Percentiles rank a stretch among this genome's conserved stretches.
These are phyloP conservation scores for Hirtodrosophila cameraria DNA, from an alignment of 2,888 invertebrate genomes.

Conservation along the genomic window DNA sequence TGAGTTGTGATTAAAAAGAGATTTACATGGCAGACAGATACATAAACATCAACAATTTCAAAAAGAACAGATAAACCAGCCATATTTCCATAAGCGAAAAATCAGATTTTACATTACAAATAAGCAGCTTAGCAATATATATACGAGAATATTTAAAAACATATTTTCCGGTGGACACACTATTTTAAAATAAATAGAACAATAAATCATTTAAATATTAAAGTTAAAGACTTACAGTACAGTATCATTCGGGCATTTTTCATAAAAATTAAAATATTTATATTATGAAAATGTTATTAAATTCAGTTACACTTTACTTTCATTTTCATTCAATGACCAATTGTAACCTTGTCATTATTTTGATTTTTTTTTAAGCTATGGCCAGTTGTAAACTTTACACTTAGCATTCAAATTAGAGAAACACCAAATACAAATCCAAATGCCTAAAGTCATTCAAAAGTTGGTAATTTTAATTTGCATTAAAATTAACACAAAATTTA, in stretches of 20 bases:
- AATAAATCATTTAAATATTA: background rate
- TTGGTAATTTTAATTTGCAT: constrained; percentile 70
- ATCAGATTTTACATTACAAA: constrained; percentile 25
- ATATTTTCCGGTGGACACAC: too few species aligned
- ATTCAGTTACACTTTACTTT: too few species aligned
- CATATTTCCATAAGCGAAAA: constrained; percentile 15
- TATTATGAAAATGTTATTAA: too few species aligned
- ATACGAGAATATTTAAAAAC: too few species aligned
- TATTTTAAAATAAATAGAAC: background rate
- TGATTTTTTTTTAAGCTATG: background rate
- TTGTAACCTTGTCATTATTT: constrained; percentile 4
- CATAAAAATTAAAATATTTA: too few species aligned
- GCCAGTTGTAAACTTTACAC: constrained; percentile 24
- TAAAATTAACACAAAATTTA: constrained; percentile 49
- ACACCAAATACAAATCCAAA: constrained; percentile 1
- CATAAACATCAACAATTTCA: constrained; percentile 12
- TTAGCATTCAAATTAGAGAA: constrained; percentile 9
- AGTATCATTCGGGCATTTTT: too few species aligned
- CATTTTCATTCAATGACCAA: too few species aligned
- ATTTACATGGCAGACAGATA: constrained; percentile 36
- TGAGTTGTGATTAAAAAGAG: constrained; percentile 44
- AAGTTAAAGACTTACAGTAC: too few species aligned
- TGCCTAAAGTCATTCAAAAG: constrained; percentile 54
- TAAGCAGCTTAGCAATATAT: constrained; percentile 12
- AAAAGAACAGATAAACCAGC: background rate